Base-by-base conservation (phyloP, 2,113 vertebrate species). In the Macrotis lagotis region DNA sequence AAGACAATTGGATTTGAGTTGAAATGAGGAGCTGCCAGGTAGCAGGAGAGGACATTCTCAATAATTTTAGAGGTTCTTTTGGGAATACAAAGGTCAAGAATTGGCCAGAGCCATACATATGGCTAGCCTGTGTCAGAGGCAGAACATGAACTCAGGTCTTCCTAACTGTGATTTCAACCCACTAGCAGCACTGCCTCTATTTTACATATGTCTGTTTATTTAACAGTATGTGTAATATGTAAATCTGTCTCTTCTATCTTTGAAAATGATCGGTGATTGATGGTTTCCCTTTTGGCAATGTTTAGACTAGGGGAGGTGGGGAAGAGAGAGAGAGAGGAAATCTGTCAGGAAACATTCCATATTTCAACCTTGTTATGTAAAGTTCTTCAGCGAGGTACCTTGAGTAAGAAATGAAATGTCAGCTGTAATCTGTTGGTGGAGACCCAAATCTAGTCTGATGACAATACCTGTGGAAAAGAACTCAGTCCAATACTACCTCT, bases 351-450 rank as follows among this genome's bases (percentile, higher is more conserved):
- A 48, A 31, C 0, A 0, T 14, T 24, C 11, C 55, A 9, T 14
- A 2, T 52, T 53, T 88, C 28, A 16, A 74, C 31, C 0, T 48
- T 1, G 28, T 37, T 51, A 25, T 6, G 0, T 24, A 1, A n/a
- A n/a, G 19, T 16, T 51, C 48, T 49, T 89, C 7, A n/a, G 89
- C 1, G 3, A 83, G 50, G 59, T 3, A 3, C 50, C 3, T 66
- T 2, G 31, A 52, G 37, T 19, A 3, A 6, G 7, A 44, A 16
- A 16, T 37, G 22, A 22, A 28, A 2, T 1, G 3, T 92, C 88
- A 5, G 37, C 52, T 0, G 10, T 5, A 7, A 25, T 88, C 53
- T 47, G 25, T 16, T n/a, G 2, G 74, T 48, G 44, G 52, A 83
- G 89, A 59, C 55, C 31, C 1, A 11, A 16, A 31, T 66, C 59